These are phyloP conservation scores for Antheraea yamamai DNA, from an alignment of 2,888 invertebrate genomes.

Conservation along the genomic window DNA sequence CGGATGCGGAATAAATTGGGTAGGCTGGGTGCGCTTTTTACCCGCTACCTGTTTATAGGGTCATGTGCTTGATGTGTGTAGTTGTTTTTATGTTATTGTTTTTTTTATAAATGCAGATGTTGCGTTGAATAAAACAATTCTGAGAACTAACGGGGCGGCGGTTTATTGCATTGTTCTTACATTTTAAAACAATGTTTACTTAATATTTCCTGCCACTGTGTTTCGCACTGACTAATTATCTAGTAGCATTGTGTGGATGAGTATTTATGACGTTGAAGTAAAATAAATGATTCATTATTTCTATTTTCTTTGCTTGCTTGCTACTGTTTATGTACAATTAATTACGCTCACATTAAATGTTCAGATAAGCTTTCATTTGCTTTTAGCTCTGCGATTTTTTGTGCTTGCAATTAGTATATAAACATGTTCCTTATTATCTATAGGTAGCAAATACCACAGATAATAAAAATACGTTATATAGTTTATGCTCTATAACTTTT, in stretches of 20 bases:
- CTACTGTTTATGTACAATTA: background rate
- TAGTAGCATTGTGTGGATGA: slow-evolving; percentile 48
- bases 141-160: slow-evolving; percentile 66
- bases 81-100: slow-evolving; percentile 52
- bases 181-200: slow-evolving; percentile 57
- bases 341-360: background rate
- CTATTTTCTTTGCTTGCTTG: background rate
- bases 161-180: slow-evolving; percentile 64
- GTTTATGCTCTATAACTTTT: background rate
- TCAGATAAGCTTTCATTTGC: background rate
- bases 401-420: background rate
- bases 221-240: slow-evolving; percentile 58
- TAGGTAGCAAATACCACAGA: background rate
- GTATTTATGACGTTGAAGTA: slow-evolving; percentile 24
- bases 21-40: slow-evolving; percentile 75
- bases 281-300: slow-evolving; percentile 18
- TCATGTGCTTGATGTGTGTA: slow-evolving; percentile 55
- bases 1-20: slow-evolving; percentile 81
- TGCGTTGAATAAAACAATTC: slow-evolving; percentile 56
- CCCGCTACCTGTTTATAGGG: slow-evolving; percentile 75
- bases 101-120: slow-evolving; percentile 56
- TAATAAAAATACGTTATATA: background rate
- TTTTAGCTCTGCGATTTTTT: background rate
- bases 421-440: background rate
- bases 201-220: slow-evolving; percentile 70